Conservation (phyloP, 2,888 invertebrate genomes). For the Bimastos eiseni region DNA sequence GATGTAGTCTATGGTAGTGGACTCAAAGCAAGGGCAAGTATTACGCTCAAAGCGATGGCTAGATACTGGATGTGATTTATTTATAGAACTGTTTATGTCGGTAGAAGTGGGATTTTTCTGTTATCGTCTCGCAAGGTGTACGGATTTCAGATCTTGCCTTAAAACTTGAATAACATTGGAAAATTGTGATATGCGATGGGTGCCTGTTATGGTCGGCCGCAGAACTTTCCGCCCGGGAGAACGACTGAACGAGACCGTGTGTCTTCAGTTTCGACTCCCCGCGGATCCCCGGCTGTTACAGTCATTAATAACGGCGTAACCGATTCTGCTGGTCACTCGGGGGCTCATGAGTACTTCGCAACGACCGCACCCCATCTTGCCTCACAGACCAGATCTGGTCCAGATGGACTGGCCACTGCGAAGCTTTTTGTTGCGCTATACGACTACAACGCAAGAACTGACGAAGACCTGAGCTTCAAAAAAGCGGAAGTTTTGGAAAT, state of each 20-base stretch:
- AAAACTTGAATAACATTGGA: background rate
- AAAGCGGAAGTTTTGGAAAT: conserved; percentile 99
- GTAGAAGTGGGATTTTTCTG: background rate
- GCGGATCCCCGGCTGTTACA: background rate
- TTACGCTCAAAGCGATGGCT: background rate
- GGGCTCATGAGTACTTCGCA: background rate
- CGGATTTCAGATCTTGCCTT: background rate
- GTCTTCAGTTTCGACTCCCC: background rate
- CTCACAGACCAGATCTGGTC: background rate
- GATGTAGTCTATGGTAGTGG: background rate
- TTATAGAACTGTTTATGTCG: conserved; percentile 13
- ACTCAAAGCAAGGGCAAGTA: background rate
- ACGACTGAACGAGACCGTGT: background rate
- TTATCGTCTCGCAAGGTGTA: background rate
- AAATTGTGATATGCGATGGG: conserved; percentile 21
- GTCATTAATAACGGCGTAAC: conserved; percentile 13
- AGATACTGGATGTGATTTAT: background rate
- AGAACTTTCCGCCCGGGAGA: conserved; percentile 1
- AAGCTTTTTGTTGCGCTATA: conserved; percentile 92
- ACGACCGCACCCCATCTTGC: background rate
- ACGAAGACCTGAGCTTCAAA: conserved; percentile 97
- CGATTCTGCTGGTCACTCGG: background rate
- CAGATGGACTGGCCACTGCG: background rate
- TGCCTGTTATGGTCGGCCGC: background rate
- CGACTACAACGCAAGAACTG: conserved; percentile 98